phyloP scores from a whole-genome alignment of 2,113 vertebrate species.

The Rhynchomys soricoides region DNA sequence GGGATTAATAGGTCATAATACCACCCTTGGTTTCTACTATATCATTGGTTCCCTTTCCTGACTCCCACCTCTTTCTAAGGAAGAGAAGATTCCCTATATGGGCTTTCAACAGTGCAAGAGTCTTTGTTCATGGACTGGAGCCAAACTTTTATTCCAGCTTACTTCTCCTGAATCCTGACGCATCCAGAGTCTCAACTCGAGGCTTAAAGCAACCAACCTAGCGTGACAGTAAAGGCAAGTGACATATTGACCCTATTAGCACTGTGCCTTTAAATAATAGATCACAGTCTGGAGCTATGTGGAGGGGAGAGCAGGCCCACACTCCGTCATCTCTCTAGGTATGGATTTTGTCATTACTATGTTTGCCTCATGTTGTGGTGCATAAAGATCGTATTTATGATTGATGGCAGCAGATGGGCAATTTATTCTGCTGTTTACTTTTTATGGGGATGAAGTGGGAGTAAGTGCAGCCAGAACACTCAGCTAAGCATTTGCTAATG shows the following conservation, averaged over 20 bases:
- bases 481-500: constrained; percentile 78
- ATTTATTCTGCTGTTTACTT: constrained; percentile 85
- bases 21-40: background rate
- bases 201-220: constrained; percentile 43
- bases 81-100: background rate
- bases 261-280: constrained; percentile 82
- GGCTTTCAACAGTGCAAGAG: background rate
- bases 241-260: constrained; percentile 72
- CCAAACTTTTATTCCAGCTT: background rate
- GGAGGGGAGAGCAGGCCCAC: constrained; percentile 67
- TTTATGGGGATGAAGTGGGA: constrained; percentile 78
- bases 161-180: background rate
- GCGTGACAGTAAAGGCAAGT: constrained; percentile 60
- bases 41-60: background rate
- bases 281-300: constrained; percentile 58
- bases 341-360: constrained; percentile 86
- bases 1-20: background rate
- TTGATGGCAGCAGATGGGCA: constrained; percentile 82
- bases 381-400: constrained; percentile 82
- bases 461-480: constrained; percentile 76
- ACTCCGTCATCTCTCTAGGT: constrained; percentile 81
- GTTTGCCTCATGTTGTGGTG: constrained; percentile 81
- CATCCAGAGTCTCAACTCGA: background rate
- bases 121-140: background rate
- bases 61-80: background rate